Conservation (phyloP, 2,888 invertebrate genomes). For the Zeuzera pyrina region DNA sequence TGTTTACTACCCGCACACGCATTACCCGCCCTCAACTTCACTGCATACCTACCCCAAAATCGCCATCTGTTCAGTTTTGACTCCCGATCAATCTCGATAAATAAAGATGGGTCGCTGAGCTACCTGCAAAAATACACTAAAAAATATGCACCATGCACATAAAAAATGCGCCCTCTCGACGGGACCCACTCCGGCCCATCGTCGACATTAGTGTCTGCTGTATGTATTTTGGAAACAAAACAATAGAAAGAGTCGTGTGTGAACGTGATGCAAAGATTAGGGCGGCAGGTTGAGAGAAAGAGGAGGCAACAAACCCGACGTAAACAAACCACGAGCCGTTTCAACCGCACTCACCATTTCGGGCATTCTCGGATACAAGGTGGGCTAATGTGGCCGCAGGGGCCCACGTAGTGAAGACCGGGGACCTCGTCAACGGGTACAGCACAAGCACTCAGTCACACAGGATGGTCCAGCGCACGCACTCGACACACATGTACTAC, state of each 20-base stretch:
- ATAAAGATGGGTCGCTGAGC: constrained; percentile 31
- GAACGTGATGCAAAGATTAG: constrained; percentile 60
- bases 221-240: constrained; percentile 71
- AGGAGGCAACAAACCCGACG: constrained; percentile 59
- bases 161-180: constrained; percentile 57
- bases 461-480: constrained; percentile 45
- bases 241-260: constrained; percentile 66
- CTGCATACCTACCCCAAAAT: constrained; percentile 1
- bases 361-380: constrained; percentile 51
- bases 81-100: constrained; percentile 23
- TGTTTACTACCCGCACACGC: constrained; percentile 55
- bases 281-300: constrained; percentile 66
- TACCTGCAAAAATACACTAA: constrained; percentile 65
- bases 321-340: constrained; percentile 67
- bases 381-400: constrained; percentile 32
- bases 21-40: constrained; percentile 33
- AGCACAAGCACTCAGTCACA: constrained; percentile 54
- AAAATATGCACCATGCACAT: constrained; percentile 53
- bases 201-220: constrained; percentile 65
- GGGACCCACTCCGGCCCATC: constrained; percentile 52
- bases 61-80: constrained; percentile 1
- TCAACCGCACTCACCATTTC: constrained; percentile 72
- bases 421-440: constrained; percentile 49
- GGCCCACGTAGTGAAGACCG: constrained; percentile 20
- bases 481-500: constrained; percentile 48